Evolutionary conservation across 1,140 invertebrate genomes (phyloP).

Genomic region (Grapholita molesta): DNA sequence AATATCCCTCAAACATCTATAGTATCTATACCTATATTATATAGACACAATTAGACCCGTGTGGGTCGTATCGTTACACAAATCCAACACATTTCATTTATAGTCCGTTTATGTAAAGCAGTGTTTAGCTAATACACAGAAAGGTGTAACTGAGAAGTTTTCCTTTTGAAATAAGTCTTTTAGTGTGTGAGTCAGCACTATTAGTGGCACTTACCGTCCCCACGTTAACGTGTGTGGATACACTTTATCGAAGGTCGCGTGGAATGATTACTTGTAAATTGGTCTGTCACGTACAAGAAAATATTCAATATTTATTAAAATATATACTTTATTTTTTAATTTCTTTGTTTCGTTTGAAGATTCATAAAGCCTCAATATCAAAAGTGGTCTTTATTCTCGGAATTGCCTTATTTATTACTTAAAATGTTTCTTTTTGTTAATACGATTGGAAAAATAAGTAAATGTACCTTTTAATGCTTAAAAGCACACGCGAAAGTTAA

Average conservation of each 20-base stretch:
- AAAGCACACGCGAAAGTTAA: no score
- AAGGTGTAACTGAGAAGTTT: neutral
- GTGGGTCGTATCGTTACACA: neutral
- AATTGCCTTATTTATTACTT: neutral
- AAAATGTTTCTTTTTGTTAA: neutral
- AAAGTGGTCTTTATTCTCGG: neutral
- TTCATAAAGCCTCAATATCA: neutral
- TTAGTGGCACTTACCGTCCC: neutral
- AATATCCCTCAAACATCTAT: neutral
- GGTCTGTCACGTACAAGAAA: slow-evolving; percentile 35
- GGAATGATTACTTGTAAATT: slow-evolving; percentile 38
- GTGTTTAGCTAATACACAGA: neutral
- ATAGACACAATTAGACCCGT: neutral
- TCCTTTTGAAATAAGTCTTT: neutral
- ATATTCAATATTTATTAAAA: slow-evolving; percentile 23
- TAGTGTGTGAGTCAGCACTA: neutral
- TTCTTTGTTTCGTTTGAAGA: neutral
- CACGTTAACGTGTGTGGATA: neutral
- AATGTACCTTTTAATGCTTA: no score
- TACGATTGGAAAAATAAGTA: neutral
- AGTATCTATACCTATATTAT: neutral
- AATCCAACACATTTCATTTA: neutral
- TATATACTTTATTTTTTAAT: slow-evolving; percentile 16
- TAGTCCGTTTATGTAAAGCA: neutral
- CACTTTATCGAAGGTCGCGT: slow-evolving; percentile 27